Evolutionary conservation across 2,797 vertebrate species (phyloP).

Genomic region (Diplodus puntazzo): DNA sequence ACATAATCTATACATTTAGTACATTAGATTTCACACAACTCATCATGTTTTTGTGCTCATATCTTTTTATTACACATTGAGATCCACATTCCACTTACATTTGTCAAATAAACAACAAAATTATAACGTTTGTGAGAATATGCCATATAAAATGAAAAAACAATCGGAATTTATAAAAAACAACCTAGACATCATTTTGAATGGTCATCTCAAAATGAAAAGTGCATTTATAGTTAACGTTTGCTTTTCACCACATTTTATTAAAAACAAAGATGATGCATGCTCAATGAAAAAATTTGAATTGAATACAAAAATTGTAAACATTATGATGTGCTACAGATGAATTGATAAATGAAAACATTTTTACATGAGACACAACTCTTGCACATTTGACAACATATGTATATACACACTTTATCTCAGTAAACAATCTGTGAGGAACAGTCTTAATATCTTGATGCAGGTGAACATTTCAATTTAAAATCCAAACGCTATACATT

Average conservation of each 20-base stretch:
- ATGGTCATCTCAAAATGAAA: constrained; percentile 55
- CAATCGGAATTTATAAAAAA: background rate
- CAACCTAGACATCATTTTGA: background rate
- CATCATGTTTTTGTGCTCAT: constrained; percentile 9
- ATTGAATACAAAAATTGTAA: constrained; percentile 67
- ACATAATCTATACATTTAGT: background rate
- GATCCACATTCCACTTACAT: constrained; percentile 54
- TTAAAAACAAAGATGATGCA: constrained; percentile 28
- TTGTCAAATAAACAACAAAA: constrained; percentile 50
- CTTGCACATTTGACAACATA: constrained; percentile 47
- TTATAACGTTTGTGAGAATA: constrained; percentile 8
- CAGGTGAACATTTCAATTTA: constrained; percentile 17
- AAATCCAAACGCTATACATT: constrained; percentile 62
- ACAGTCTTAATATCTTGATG: constrained; percentile 53
- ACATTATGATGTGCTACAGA: constrained; percentile 65
- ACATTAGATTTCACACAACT: constrained; percentile 1
- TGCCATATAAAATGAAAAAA: background rate
- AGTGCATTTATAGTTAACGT: constrained; percentile 68
- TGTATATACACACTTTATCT: constrained; percentile 12
- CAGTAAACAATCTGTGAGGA: constrained; percentile 35
- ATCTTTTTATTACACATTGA: constrained; percentile 72
- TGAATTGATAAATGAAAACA: constrained; percentile 41
- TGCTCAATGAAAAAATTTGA: constrained; percentile 44
- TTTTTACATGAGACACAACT: constrained; percentile 30
- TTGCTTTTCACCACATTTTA: constrained; percentile 49